These are phyloP conservation scores for Sarcophaga peregrina DNA, from an alignment of 1,140 invertebrate species.

Conservation along the genomic window DNA sequence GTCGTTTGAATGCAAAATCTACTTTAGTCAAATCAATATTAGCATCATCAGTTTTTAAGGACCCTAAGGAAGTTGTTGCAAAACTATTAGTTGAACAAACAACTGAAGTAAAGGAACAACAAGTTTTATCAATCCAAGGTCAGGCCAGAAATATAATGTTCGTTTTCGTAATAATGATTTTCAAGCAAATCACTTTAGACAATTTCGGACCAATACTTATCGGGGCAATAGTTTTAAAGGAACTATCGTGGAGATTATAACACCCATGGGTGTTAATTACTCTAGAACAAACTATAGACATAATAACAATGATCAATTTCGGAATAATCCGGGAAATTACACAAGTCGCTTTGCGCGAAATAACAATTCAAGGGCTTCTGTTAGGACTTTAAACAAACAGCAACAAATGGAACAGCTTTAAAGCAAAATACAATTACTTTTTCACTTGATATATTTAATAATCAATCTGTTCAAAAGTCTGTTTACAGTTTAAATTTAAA, in stretches of 20 bases:
- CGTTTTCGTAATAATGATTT: background rate
- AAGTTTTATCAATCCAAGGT: background rate
- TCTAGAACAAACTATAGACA: background rate
- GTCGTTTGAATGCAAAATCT: slow-evolving; percentile 6
- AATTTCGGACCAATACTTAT: background rate
- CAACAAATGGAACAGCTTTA: background rate
- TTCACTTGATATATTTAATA: no score
- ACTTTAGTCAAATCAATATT: background rate
- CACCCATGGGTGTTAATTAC: background rate
- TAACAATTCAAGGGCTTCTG: no score
- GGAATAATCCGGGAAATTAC: no score
- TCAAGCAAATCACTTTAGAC: background rate
- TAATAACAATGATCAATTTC: background rate
- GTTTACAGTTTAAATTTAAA: background rate
- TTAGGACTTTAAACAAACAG: no score
- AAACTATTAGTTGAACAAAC: slow-evolving; percentile 32
- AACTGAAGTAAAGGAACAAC: slow-evolving; percentile 14
- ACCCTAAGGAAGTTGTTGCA: slow-evolving; percentile 22
- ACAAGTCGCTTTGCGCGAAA: no score
- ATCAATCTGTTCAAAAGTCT: background rate
- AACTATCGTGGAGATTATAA: background rate
- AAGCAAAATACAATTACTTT: background rate
- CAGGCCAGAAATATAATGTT: background rate
- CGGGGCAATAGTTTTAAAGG: background rate
- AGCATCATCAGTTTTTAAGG: background rate